Evolutionary conservation across 2,888 invertebrate genomes (phyloP), one percentile per base, ranked within the genome.

Genomic region (Liodrosophila aerea): DNA sequence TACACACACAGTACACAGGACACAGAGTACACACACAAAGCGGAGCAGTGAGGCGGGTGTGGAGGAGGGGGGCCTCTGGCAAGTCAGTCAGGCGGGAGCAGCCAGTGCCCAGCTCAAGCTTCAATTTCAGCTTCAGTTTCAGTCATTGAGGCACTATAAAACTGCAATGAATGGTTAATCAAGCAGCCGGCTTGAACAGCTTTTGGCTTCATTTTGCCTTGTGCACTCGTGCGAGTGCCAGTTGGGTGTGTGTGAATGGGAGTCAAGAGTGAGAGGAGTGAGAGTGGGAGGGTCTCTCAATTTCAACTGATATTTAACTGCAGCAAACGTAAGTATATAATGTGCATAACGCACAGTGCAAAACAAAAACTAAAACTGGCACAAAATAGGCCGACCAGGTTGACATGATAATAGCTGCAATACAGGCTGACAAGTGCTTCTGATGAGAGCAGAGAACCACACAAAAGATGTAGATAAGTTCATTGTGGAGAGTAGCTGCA

Each of bases 81-180:
- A 64, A 75, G 78, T 50, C 77, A 81, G 64, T 46, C 67, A 67
- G 50, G 33, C 41, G 22, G 41, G 12, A 12, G 53, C 63, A 52
- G 51, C 15, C 54, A 53, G 49, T 40, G 41, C 12, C 40, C 44
- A 30, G 52, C 43, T 64, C n/a, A 31, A 36, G 47, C 31, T 62
- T 15, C 44, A 43, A 49, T 46, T 43, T 22, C 46, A 64, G 66
- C 63, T 76, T 73, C 68, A 64, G 59, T 73, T 73, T 51, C 58
- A 62, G 56, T 45, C 68, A 74, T 73, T 74, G 74, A 83, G 83
- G 74, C 69, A 69, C 74, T 74, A 72, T 74, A 83, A 78, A 83
- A 76, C 76, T 74, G 78, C 80, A 80, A 83, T 80, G 78, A 80
- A 80, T 83, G 78, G 78, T 83, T 80, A 80, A 80, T 80, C 78